Evolutionary conservation across 2,113 vertebrate genomes (phyloP), one percentile per base, ranked within the genome.

Genomic region (Phodopus roborovskii): DNA sequence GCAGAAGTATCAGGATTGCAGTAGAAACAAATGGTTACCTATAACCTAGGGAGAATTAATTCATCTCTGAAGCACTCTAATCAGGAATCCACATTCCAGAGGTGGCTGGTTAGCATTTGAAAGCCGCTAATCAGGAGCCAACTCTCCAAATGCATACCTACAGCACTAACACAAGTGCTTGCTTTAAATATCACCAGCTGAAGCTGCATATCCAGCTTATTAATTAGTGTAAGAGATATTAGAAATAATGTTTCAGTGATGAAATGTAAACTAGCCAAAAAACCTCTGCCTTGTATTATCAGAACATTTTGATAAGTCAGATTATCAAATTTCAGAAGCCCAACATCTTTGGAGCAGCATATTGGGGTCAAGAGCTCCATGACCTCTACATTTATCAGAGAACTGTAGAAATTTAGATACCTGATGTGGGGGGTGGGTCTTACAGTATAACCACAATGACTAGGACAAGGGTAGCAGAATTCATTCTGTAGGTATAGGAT

Each of bases 41-140:
- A 66, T 91, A 92, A 85, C 92, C 86, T 94, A 91, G 92, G 93
- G 97, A 94, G 16, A 48, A 93, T 79, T 96, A 62, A 97, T 96
- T 98, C 96, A 94, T 97, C 84, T 68, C 42, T 91, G 82, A 97
- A 97, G 97, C 79, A 82, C 79, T 60, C 88, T 95, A 97, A 98
- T 98, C 96, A 98, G 79, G 68, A 96, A 96, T 83, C 77, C 88
- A 92, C 86, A 96, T 94, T 94, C 91, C 88, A 86, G 96, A 88
- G 91, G 73, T 48, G 60, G 88, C 96, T 98, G 94, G 94, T 98
- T 97, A 97, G 96, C 96, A 98, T 97, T 84, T 97, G 96, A 98
- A 97, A 97, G 88, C 87, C 95, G 81, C 77, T 97, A 97, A 98
- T 97, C 97, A 98, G 92, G 48, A 96, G 95, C n/a, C 85, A 15